Evolutionary conservation across 2,113 vertebrate genomes (phyloP).

Genomic region (Colinus virginianus): DNA sequence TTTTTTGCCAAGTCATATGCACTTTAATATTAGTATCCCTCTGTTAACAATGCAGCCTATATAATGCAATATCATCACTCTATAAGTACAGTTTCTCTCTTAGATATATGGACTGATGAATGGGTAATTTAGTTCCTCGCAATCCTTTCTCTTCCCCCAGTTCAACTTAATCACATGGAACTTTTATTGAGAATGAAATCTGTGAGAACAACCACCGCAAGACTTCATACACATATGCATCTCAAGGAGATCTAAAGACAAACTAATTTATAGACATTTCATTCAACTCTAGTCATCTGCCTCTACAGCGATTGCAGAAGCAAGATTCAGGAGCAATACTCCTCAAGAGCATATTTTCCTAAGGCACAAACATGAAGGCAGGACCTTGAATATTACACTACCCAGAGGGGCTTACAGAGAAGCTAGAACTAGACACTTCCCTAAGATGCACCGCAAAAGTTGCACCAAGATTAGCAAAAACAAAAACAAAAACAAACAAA

Average conservation of each 20-base stretch:
- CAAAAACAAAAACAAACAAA: not conserved
- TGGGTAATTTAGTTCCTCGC: not conserved
- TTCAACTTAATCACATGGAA: not conserved
- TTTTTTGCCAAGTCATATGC: not conserved
- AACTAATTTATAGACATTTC: not conserved
- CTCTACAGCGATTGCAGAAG: not conserved
- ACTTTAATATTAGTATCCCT: not conserved
- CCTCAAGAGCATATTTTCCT: not conserved
- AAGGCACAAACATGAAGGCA: not conserved
- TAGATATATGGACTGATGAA: accelerated
- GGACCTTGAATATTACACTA: not conserved
- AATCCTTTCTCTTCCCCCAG: accelerated
- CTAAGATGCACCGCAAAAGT: not conserved
- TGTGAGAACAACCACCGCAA: not conserved
- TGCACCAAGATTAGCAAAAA: not conserved
- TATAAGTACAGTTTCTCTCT: not conserved
- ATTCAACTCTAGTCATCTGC: not conserved
- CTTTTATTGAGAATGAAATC: not conserved
- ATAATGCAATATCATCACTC: not conserved
- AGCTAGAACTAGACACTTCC: not conserved
- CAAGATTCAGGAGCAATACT: not conserved
- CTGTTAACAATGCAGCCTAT: not conserved
- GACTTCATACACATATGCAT: not conserved
- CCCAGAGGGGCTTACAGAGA: not conserved
- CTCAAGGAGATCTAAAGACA: not conserved